Base-by-base conservation (phyloP, 2,888 invertebrate genomes). In the Philopedon plagiatum region DNA sequence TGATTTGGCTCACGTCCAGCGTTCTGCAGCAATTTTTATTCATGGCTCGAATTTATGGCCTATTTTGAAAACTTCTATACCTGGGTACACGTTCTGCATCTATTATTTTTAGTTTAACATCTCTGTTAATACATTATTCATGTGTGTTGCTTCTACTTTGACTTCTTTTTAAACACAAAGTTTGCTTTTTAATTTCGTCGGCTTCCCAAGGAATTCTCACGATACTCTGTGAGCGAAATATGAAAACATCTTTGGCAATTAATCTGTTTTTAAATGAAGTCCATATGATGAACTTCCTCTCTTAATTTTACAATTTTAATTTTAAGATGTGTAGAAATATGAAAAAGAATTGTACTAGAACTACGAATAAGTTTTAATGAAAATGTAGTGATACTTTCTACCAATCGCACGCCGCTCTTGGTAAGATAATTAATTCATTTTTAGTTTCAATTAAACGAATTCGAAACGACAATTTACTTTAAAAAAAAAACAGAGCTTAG, bases 101-200 rank as follows among this genome's bases (percentile, higher is more conserved):
- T 49, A 71, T 71, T 71, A 65, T 71, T 71, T 71, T 71, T 71
- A 58, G 70, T 49, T 71, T 71, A 58, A 64, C 56, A 57, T 71
- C 60, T 64, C 49, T 19, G 57, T 71, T 71, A 60, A 71, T 71
- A 57, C 60, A 71, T 71, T 64, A 71, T 64, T 64, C 64, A 60
- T 60, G 37, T 57, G 23, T 18, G 44, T 34, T 23, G n/a, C 19
- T 57, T 37, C 13, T 39, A 57, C 39, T 39, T 39, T 57, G 39
- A 57, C 37, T 57, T 57, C 23, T 34, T 39, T 57, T 57, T 57
- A 57, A 57, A 57, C n/a, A 39, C 37, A 21, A 57, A 57, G 57
- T 57, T 57, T 57, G 21, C 15, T 39, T 37, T 37, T 57, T 54
- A 44, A 44, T 19, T 18, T 19, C 8, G 7, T 18, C 2, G 5